Percentiles rank a stretch among this genome's conserved stretches.
Conservation (phyloP, 2,797 vertebrate species). For the Dallia pectoralis region DNA sequence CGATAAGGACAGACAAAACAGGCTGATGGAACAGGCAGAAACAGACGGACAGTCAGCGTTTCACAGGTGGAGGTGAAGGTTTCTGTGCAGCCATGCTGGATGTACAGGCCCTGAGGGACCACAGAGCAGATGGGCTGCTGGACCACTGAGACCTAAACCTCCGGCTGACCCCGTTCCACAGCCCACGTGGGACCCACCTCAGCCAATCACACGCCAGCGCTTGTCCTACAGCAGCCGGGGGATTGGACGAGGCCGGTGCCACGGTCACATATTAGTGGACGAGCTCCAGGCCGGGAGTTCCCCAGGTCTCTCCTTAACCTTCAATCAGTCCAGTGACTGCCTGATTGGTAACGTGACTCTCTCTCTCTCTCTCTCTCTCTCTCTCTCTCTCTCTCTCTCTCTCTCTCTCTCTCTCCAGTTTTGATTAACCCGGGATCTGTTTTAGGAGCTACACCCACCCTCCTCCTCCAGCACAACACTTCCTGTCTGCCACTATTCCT, state of each 20-base stretch:
- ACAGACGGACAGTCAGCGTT: too few species aligned
- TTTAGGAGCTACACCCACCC: conserved; percentile 14
- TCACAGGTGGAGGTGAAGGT: conserved; percentile 37
- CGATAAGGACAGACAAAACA: too few species aligned
- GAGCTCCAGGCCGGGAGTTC: conserved; percentile 19
- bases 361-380: background rate
- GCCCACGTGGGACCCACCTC: conserved; percentile 52
- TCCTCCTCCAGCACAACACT: background rate
- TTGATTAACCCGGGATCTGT: conserved; percentile 33
- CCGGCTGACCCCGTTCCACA: conserved; percentile 40
- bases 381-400: background rate
- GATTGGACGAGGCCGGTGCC: conserved; percentile 19
- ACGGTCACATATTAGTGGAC: conserved; percentile 48
- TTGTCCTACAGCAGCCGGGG: conserved; percentile 28
- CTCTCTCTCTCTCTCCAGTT: background rate
- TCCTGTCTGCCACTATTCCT: conserved; percentile 13
- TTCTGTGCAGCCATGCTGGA: conserved; percentile 35
- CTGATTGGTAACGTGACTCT: conserved; percentile 46
- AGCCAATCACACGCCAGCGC: conserved; percentile 38
- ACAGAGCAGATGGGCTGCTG: conserved; percentile 35
- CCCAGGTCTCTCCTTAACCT: conserved; percentile 53
- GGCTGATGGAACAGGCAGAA: too few species aligned
- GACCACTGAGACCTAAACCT: conserved; percentile 49
- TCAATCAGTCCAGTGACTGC: conserved; percentile 51
- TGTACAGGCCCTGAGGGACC: conserved; percentile 37